These are phyloP conservation scores for Nemapogon koenigi DNA, from an alignment of 2,888 invertebrate species.

Conservation along the genomic window DNA sequence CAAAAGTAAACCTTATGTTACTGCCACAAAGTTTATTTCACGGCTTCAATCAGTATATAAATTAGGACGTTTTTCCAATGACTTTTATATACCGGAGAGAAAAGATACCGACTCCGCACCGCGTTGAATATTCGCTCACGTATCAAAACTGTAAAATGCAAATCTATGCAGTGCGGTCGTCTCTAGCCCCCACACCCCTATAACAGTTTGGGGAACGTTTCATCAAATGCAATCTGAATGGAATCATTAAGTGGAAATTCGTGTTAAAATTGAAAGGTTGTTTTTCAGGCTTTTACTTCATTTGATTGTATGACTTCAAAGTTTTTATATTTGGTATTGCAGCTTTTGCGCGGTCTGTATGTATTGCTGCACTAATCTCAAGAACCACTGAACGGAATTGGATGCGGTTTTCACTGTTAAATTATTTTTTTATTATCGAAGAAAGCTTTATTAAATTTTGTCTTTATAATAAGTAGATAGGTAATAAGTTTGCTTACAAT, in stretches of 20 bases:
- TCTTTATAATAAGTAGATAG: too few species aligned
- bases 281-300: not conserved
- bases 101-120: slow-evolving; percentile 52
- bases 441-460: too few species aligned
- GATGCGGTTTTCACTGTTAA: too few species aligned
- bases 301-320: not conserved
- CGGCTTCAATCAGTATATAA: not conserved
- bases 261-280: not conserved
- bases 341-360: too few species aligned
- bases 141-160: slow-evolving; percentile 64
- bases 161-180: slow-evolving; percentile 60
- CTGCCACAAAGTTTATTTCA: slow-evolving; percentile 1
- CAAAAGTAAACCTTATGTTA: slow-evolving; percentile 1
- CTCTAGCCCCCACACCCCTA: slow-evolving; percentile 36
- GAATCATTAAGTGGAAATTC: slow-evolving; percentile 31
- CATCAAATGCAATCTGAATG: slow-evolving; percentile 54
- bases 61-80: slow-evolving; percentile 2
- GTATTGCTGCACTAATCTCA: too few species aligned
- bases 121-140: slow-evolving; percentile 60
- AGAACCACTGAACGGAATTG: too few species aligned
- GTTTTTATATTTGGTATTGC: slow-evolving; percentile 9
- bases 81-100: slow-evolving; percentile 34
- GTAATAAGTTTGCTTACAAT: too few species aligned
- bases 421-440: too few species aligned
- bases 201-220: slow-evolving; percentile 34